Evolutionary conservation across 2,888 invertebrate genomes (phyloP).

Genomic region (Pristionchus entomophagus): DNA sequence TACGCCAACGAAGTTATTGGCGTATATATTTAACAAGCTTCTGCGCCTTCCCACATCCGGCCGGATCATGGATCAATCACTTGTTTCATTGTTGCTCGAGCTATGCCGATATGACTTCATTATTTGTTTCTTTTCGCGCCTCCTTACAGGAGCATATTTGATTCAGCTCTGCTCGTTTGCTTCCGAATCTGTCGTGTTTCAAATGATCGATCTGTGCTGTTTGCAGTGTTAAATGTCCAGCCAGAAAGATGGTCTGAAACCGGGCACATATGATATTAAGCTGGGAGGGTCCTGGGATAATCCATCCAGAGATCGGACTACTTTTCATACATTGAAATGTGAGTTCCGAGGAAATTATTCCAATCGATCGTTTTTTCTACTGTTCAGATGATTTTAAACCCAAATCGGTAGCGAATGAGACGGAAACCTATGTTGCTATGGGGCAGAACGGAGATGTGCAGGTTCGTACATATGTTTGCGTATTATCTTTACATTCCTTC

Average conservation of each 20-base stretch:
- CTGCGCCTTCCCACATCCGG: no score
- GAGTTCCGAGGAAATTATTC: neutral
- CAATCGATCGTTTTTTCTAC: neutral
- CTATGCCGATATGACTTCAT: neutral
- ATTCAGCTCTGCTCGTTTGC: neutral
- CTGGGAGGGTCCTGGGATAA: constrained; percentile 56
- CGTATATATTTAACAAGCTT: no score
- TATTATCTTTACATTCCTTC: no score
- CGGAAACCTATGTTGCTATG: constrained; percentile 69
- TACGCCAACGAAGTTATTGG: no score
- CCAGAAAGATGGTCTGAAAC: constrained; percentile 60
- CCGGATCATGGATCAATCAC: constrained; percentile 46
- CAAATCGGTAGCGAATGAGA: constrained; percentile 62
- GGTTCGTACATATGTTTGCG: constrained; percentile 48
- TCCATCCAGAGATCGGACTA: neutral
- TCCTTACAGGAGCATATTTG: no score
- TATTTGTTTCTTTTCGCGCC: no score
- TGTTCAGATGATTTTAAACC: constrained; percentile 73
- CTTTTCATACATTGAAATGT: constrained; percentile 46
- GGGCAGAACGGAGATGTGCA: constrained; percentile 69
- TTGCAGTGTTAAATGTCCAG: constrained; percentile 53
- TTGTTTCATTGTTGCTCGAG: constrained; percentile 37
- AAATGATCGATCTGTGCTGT: neutral
- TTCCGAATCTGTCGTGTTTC: neutral
- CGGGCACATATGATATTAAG: constrained; percentile 66